phyloP scores from a whole-genome alignment of 2,888 invertebrate species.

The Caenorhabditis sinica region DNA sequence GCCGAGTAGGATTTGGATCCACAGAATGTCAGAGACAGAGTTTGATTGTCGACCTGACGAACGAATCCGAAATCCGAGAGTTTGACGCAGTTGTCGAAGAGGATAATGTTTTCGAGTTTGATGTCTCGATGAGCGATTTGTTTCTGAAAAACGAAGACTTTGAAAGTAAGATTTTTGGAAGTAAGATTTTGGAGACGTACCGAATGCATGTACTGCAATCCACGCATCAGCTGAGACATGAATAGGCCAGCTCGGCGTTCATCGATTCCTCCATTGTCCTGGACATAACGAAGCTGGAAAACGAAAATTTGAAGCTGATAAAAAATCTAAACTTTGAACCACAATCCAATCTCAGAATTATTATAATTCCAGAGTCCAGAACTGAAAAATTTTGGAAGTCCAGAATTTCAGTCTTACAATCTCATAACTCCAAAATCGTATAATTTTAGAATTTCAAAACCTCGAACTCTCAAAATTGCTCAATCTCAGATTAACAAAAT shows the following conservation, averaged over 20 bases:
- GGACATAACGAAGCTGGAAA: conserved; percentile 84
- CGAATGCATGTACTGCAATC: conserved; percentile 84
- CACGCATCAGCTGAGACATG: conserved; percentile 84
- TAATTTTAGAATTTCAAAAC: background rate
- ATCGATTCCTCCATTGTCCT: conserved; percentile 84
- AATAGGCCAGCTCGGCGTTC: conserved; percentile 84
- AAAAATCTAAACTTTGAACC: background rate
- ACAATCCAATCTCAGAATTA: background rate
- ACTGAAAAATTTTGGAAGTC: too few relatives aligned
- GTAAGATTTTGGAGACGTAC: conserved; percentile 27
- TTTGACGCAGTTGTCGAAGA: conserved; percentile 84
- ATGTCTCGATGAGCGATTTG: conserved; percentile 85
- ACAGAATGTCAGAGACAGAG: conserved; percentile 84
- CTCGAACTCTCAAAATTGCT: background rate
- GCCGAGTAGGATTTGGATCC: conserved; percentile 85
- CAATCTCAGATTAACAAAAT: background rate
- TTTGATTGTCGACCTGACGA: conserved; percentile 62
- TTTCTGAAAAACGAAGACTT: conserved; percentile 53
- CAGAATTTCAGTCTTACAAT: background rate
- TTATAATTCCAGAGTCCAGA: too few relatives aligned
- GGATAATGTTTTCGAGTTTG: conserved; percentile 85
- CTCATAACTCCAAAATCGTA: background rate
- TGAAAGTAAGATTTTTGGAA: too few relatives aligned
- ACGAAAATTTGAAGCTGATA: background rate
- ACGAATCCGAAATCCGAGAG: conserved; percentile 85